These are phyloP conservation scores for Agraylea sexmaculata DNA, from an alignment of 1,140 invertebrate genomes.

Conservation along the genomic window DNA sequence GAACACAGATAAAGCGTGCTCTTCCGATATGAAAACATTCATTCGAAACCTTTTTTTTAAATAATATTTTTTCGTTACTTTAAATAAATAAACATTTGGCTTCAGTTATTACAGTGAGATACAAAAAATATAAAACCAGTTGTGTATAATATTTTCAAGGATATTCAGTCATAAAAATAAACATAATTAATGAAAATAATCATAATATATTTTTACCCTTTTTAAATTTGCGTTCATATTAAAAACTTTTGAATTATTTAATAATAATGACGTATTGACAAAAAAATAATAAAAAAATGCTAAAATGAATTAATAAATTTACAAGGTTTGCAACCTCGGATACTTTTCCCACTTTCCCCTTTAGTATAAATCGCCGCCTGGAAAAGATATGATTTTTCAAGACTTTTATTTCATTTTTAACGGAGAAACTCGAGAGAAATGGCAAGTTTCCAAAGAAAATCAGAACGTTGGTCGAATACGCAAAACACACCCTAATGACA, in stretches of 20 bases:
- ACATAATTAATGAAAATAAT: no score
- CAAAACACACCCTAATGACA: not conserved
- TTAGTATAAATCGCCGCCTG: slow-evolving; percentile 18
- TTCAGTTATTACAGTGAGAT: no score
- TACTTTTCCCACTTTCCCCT: slow-evolving; percentile 17
- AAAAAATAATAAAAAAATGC: not conserved
- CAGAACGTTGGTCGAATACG: not conserved
- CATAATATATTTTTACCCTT: not conserved
- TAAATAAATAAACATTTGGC: no score
- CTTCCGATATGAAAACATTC: no score
- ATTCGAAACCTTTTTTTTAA: no score
- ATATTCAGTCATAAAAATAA: no score
- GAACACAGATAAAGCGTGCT: no score
- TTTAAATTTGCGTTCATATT: not conserved
- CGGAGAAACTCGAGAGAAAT: slow-evolving; percentile 3
- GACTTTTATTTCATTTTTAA: slow-evolving; percentile 21
- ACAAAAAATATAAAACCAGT: no score
- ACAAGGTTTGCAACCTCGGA: no score
- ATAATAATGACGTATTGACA: not conserved
- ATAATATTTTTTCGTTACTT: no score
- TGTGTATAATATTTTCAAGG: no score
- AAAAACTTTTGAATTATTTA: slow-evolving; percentile 2
- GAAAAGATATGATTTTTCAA: slow-evolving; percentile 22
- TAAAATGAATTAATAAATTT: not conserved
- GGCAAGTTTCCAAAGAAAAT: not conserved